A percentile compares a stretch with the other conserved stretches of the same genome.
Evolutionary conservation across 1,140 invertebrate genomes (phyloP).

Genomic region (Phenacoccus solenopsis): DNA sequence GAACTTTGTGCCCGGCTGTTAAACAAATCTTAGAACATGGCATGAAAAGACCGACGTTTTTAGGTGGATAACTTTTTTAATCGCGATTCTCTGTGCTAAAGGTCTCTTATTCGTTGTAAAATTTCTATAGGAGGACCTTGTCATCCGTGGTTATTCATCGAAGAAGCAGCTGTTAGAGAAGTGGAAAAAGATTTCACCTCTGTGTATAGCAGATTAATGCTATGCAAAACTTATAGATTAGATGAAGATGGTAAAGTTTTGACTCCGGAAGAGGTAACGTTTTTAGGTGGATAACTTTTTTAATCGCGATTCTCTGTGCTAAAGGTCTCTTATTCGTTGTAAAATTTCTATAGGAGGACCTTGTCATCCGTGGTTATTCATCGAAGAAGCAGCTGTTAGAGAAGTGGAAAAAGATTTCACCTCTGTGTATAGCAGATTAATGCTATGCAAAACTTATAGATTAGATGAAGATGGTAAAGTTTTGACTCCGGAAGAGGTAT

Average conservation of each 20-base stretch:
- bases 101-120: constrained; percentile 21
- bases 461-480: constrained; percentile 99
- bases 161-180: constrained; percentile 88
- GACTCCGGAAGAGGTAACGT: constrained; percentile 84
- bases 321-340: too few species aligned
- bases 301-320: too few species aligned
- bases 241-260: constrained; percentile 99
- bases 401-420: constrained; percentile 97
- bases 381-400: constrained; percentile 88
- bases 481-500: constrained; percentile 95
- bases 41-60: constrained; percentile 74
- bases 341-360: constrained; percentile 56
- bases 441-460: constrained; percentile 95
- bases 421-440: constrained; percentile 91
- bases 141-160: constrained; percentile 98
- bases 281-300: constrained; percentile 29
- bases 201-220: constrained; percentile 88
- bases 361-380: constrained; percentile 97
- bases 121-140: constrained; percentile 60
- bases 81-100: too few species aligned
- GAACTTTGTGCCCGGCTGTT: constrained; percentile 82
- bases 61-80: constrained; percentile 33
- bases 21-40: constrained; percentile 94
- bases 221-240: constrained; percentile 95
- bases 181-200: constrained; percentile 97